Evolutionary conservation across 2,113 vertebrate species (phyloP).

Genomic region (Elgaria multicarinata): DNA sequence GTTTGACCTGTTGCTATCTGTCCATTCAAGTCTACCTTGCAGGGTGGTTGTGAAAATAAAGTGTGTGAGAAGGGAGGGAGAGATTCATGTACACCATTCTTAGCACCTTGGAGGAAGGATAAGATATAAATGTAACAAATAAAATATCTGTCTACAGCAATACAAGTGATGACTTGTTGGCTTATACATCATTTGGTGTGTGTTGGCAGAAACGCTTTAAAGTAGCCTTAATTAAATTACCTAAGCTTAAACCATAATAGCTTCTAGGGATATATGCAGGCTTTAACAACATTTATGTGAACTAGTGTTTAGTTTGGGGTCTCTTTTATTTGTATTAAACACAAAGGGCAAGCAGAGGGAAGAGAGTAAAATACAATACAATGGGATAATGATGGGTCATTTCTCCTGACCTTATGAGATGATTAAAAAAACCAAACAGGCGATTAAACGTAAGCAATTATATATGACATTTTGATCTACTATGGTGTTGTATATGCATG

Average conservation of each 20-base stretch:
- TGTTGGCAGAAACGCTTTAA: constrained; percentile 2
- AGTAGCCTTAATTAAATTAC: neutral
- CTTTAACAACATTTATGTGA: neutral
- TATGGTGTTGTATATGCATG: neutral
- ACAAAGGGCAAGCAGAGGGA: constrained; percentile 51
- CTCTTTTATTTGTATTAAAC: neutral
- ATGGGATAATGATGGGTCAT: neutral
- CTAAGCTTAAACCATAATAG: neutral
- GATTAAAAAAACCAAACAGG: constrained; percentile 34
- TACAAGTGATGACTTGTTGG: constrained; percentile 27
- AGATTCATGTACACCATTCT: neutral
- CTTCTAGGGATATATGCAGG: neutral
- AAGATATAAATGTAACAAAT: neutral
- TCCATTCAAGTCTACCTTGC: neutral
- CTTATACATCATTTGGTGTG: constrained; percentile 10
- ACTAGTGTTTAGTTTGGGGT: neutral
- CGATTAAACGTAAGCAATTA: neutral
- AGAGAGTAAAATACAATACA: constrained; percentile 1
- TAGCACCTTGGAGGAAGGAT: neutral
- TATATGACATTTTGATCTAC: neutral
- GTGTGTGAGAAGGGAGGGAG: neutral
- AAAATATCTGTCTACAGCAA: constrained; percentile 16
- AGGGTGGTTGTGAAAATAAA: neutral
- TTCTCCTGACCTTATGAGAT: constrained; percentile 16
- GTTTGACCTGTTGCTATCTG: neutral